Evolutionary conservation across 2,888 invertebrate genomes (phyloP).

Genomic region (Leucophenga maculata): DNA sequence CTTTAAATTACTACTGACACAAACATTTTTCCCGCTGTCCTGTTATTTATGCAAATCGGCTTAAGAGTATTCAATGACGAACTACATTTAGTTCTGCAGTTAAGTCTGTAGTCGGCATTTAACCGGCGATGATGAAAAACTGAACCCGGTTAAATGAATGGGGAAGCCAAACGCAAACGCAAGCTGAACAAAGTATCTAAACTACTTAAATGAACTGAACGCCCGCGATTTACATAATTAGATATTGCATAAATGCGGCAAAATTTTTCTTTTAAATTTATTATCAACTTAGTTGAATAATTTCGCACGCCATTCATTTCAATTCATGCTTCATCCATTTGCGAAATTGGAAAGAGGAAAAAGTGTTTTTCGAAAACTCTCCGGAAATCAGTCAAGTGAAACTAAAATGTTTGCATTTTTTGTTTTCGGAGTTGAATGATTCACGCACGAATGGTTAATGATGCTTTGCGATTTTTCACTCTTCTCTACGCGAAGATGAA

Average conservation of each 20-base stretch:
- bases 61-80: constrained; percentile 41
- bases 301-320: no score
- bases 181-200: background rate
- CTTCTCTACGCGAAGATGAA: constrained; percentile 29
- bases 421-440: constrained; percentile 32
- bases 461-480: background rate
- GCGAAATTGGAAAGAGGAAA: background rate
- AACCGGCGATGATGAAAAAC: background rate
- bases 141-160: background rate
- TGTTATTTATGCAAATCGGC: constrained; percentile 55
- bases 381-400: constrained; percentile 36
- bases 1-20: no score
- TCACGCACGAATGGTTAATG: constrained; percentile 36
- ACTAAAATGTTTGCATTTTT: constrained; percentile 21
- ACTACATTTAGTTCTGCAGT: background rate
- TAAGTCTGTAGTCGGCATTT: background rate
- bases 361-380: constrained; percentile 4
- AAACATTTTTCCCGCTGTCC: background rate
- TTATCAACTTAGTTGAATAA: background rate
- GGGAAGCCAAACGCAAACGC: background rate
- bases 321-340: no score
- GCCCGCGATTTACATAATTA: constrained; percentile 19
- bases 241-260: constrained; percentile 9
- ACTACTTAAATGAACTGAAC: constrained; percentile 2
- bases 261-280: background rate